Percentiles rank a stretch among this genome's conserved stretches.
Conservation (phyloP, 2,888 invertebrate genomes). For the Galeopsomyia nigrocyanea region DNA sequence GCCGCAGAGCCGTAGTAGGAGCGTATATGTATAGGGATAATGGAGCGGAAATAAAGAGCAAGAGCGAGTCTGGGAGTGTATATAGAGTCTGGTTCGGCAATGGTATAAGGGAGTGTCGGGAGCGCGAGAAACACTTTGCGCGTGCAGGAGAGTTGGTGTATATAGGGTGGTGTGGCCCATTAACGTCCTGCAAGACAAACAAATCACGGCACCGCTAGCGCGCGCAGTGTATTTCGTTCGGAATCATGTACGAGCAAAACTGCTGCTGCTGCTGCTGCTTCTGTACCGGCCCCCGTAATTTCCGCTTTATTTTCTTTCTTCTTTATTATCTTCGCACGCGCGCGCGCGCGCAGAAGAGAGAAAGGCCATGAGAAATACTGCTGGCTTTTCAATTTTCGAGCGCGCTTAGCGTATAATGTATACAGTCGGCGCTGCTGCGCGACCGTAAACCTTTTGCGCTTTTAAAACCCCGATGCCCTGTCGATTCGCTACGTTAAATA, state of each 20-base stretch:
- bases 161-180: slow-evolving; percentile 4
- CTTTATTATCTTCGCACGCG: slow-evolving; percentile 22
- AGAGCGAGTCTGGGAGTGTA: neutral
- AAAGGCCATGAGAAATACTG: slow-evolving; percentile 11
- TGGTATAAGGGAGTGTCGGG: neutral
- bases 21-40: slow-evolving; percentile 33
- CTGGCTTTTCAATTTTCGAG: slow-evolving; percentile 36
- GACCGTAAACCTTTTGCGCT: too few relatives aligned
- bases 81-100: neutral
- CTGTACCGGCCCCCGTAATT: slow-evolving; percentile 22
- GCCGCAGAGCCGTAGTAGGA: slow-evolving; percentile 11
- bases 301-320: slow-evolving; percentile 32
- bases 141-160: neutral
- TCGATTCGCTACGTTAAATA: too few relatives aligned
- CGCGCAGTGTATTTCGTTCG: slow-evolving; percentile 1
- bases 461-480: too few relatives aligned
- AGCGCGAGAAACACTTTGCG: slow-evolving; percentile 24
- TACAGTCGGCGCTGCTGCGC: too few relatives aligned
- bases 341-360: neutral
- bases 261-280: slow-evolving; percentile 7
- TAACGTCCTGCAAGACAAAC: slow-evolving; percentile 37
- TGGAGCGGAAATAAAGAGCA: slow-evolving; percentile 48
- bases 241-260: slow-evolving; percentile 13
- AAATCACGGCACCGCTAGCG: slow-evolving; percentile 21
- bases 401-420: neutral